Evolutionary conservation across 1,140 invertebrate species (phyloP).

Genomic region (Drosophila nebulosa): DNA sequence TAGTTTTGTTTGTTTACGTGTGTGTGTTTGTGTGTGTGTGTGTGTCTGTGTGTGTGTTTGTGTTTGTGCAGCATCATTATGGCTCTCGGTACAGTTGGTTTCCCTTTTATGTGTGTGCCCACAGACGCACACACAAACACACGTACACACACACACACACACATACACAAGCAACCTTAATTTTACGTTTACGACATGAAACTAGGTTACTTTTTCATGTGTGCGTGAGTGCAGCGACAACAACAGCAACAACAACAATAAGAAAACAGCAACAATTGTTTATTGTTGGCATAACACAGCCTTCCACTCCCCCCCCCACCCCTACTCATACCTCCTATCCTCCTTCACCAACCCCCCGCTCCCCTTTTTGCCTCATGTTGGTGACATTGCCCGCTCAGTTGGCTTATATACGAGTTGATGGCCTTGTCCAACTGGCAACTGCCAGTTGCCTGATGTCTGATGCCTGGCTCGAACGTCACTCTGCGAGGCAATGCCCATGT

Average conservation of each 20-base stretch:
- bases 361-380: conserved; percentile 23
- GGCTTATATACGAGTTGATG: conserved; percentile 31
- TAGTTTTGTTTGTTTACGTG: conserved; percentile 63
- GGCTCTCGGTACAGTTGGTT: conserved; percentile 37
- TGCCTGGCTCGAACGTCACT: conserved; percentile 22
- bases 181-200: conserved; percentile 73
- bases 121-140: conserved; percentile 46
- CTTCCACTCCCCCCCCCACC: background rate
- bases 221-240: conserved; percentile 50
- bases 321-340: background rate
- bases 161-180: conserved; percentile 41
- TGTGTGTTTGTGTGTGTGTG: conserved; percentile 20
- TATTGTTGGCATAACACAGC: conserved; percentile 34
- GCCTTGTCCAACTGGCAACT: conserved; percentile 34
- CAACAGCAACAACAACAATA: conserved; percentile 21
- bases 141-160: conserved; percentile 18
- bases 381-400: conserved; percentile 66
- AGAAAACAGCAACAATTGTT: conserved; percentile 62
- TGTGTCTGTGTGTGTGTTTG: conserved; percentile 3
- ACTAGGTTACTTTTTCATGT: conserved; percentile 75
- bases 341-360: background rate
- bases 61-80: conserved; percentile 53
- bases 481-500: conserved; percentile 46
- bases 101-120: conserved; percentile 61
- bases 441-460: conserved; percentile 26